Percentiles rank a stretch among this genome's conserved stretches.
These are phyloP conservation scores for Dreissena rostriformis DNA, from an alignment of 1,140 invertebrate species.

Conservation along the genomic window DNA sequence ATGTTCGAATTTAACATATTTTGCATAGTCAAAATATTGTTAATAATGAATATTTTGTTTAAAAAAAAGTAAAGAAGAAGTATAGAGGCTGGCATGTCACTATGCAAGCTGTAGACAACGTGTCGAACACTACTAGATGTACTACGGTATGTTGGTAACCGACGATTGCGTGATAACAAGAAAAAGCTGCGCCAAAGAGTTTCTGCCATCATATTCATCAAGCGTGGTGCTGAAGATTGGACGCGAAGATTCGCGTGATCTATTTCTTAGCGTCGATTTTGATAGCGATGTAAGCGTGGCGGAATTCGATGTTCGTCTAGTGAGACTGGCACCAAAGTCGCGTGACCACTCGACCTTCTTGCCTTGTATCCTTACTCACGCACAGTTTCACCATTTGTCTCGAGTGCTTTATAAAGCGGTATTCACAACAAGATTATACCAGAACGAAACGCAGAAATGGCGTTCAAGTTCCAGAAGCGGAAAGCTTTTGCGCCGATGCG, in stretches of 20 bases:
- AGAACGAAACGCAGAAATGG: constrained; percentile 18
- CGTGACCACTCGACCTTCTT: not conserved
- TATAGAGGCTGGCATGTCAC: constrained; percentile 50
- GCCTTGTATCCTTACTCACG: constrained; percentile 45
- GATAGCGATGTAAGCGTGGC: not conserved
- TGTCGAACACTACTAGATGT: constrained; percentile 14
- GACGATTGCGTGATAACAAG: constrained; percentile 39
- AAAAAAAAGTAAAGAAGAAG: constrained; percentile 40
- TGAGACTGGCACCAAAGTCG: constrained; percentile 8
- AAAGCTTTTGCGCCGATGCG: constrained; percentile 24
- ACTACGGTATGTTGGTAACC: constrained; percentile 26
- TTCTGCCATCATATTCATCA: not conserved
- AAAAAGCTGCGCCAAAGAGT: constrained; percentile 4
- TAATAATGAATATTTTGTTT: not conserved
- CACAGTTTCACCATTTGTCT: constrained; percentile 45
- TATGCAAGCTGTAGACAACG: constrained; percentile 10
- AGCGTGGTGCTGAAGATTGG: constrained; percentile 45
- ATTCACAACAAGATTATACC: constrained; percentile 19
- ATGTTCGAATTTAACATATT: no score
- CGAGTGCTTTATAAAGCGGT: constrained; percentile 16
- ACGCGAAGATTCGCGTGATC: constrained; percentile 32
- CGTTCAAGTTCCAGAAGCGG: constrained; percentile 17
- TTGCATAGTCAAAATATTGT: no score
- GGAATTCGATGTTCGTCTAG: constrained; percentile 40
- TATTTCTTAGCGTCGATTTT: constrained; percentile 28